Evolutionary conservation across 2,888 invertebrate genomes (phyloP).

Genomic region (Lamproptera curius): DNA sequence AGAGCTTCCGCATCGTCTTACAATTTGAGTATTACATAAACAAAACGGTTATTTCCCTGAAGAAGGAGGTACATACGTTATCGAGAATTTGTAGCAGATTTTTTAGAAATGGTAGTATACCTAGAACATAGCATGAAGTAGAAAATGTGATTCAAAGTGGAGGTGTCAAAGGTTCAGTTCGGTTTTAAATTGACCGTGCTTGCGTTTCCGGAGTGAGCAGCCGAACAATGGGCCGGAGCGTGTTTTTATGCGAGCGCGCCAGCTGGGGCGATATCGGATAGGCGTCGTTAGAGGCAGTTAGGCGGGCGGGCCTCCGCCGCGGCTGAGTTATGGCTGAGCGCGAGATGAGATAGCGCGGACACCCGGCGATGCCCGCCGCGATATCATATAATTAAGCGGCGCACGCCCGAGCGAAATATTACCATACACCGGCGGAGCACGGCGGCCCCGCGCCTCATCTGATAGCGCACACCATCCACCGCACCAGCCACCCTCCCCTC

Average conservation of each 20-base stretch:
- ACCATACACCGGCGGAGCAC: constrained; percentile 46
- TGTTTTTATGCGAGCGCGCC: neutral
- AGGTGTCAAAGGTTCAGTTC: too few relatives aligned
- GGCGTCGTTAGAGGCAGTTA: neutral
- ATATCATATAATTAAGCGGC: constrained; percentile 16
- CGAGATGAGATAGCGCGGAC: constrained; percentile 5
- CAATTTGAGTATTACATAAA: neutral
- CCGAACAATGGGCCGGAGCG: neutral
- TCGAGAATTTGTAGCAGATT: too few relatives aligned
- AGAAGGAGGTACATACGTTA: too few relatives aligned
- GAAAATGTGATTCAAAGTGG: too few relatives aligned
- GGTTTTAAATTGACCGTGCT: too few relatives aligned
- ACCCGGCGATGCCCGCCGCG: constrained; percentile 6
- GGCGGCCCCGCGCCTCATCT: neutral
- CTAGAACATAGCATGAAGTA: too few relatives aligned
- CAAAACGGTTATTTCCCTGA: neutral
- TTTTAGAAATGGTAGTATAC: too few relatives aligned
- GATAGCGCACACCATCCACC: constrained; percentile 2
- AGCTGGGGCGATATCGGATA: too few relatives aligned
- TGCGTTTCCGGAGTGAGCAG: too few relatives aligned
- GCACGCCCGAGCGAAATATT: constrained; percentile 42
- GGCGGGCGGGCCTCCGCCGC: neutral
- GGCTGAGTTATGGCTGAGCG: constrained; percentile 4
- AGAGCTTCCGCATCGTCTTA: neutral
- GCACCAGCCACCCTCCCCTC: neutral